Evolutionary conservation across 2,113 vertebrate species (phyloP).

Genomic region (Naja naja): DNA sequence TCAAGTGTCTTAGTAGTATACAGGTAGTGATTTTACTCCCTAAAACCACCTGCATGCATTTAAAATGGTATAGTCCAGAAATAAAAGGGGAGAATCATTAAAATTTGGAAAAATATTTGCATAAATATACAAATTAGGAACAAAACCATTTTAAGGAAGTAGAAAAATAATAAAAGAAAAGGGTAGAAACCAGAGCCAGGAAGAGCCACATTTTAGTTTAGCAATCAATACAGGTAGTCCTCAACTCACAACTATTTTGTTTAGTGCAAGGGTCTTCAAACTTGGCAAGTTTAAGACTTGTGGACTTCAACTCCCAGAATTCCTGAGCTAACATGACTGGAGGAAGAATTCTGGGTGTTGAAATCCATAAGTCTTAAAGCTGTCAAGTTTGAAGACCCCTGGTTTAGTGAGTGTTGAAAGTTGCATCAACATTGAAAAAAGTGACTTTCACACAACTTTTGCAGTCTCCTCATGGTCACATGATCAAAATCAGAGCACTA

Average conservation of each 20-base stretch:
- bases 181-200: not conserved
- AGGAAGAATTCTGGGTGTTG: too few relatives aligned
- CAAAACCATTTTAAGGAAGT: not conserved
- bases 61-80: not conserved
- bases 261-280: too few relatives aligned
- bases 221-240: not conserved
- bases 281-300: too few relatives aligned
- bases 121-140: not conserved
- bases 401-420: too few relatives aligned
- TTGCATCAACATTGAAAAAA: too few relatives aligned
- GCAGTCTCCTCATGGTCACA: not conserved
- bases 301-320: too few relatives aligned
- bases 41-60: not conserved
- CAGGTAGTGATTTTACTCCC: not conserved
- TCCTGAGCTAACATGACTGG: too few relatives aligned
- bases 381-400: too few relatives aligned
- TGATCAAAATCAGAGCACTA: not conserved
- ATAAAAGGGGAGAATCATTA: not conserved
- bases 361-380: too few relatives aligned
- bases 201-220: not conserved
- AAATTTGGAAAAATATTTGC: not conserved
- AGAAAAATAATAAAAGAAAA: not conserved
- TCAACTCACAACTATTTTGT: too few relatives aligned
- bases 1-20: not conserved
- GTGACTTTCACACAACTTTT: not conserved